These are phyloP conservation scores for Andrena minutula DNA, from an alignment of 2,888 invertebrate genomes.

Conservation along the genomic window DNA sequence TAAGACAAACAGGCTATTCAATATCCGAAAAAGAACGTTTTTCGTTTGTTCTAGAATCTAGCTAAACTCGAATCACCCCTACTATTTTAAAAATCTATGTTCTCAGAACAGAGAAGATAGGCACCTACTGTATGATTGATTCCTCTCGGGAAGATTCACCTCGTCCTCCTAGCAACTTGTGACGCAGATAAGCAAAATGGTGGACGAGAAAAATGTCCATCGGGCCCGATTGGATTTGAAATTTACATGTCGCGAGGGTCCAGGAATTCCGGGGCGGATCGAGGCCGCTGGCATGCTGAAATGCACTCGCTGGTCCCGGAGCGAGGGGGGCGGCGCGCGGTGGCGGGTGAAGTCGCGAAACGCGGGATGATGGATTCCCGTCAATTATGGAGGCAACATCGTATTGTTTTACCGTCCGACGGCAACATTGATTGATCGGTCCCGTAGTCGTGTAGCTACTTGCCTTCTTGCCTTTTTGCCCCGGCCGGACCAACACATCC, in stretches of 20 bases:
- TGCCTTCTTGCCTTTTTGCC: conserved; percentile 76
- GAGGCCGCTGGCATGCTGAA: conserved; percentile 30
- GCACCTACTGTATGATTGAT: no score
- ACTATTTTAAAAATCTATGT: no score
- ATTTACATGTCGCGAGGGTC: conserved; percentile 49
- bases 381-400: conserved; percentile 85
- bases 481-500: conserved; percentile 45
- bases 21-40: no score
- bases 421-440: conserved; percentile 84
- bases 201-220: conserved; percentile 24
- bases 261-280: conserved; percentile 50
- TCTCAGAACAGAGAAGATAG: no score
- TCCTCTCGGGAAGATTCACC: no score
- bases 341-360: conserved; percentile 76
- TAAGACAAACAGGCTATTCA: background rate
- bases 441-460: conserved; percentile 78
- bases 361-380: conserved; percentile 84
- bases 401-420: conserved; percentile 84
- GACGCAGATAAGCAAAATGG: background rate
- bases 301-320: conserved; percentile 2
- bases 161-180: background rate
- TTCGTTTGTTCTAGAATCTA: no score
- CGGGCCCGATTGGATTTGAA: conserved; percentile 33
- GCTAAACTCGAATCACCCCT: no score
- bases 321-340: background rate